Percentiles rank a stretch among this genome's conserved stretches.
These are phyloP conservation scores for Pantherophis vulpinus DNA, from an alignment of 2,797 vertebrate genomes.

Conservation along the genomic window DNA sequence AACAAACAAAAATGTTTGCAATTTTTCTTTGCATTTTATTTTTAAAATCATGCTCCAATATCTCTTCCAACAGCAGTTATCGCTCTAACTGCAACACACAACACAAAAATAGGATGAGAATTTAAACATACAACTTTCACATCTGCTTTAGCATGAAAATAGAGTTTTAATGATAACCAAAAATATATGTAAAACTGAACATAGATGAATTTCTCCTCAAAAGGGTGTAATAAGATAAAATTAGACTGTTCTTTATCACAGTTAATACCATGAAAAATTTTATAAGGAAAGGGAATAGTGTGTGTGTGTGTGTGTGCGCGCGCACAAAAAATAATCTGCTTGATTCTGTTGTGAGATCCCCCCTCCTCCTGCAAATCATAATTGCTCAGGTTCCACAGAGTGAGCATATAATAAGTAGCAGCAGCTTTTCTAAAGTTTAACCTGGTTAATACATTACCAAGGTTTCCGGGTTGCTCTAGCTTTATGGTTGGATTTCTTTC, in stretches of 20 bases:
- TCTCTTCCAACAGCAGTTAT: background rate
- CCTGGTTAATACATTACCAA: background rate
- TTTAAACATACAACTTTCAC: background rate
- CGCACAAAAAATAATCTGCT: background rate
- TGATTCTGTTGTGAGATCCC: background rate
- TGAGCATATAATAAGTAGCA: background rate
- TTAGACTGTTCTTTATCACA: too few species aligned
- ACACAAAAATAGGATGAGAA: background rate
- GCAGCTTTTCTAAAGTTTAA: background rate
- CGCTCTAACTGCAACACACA: background rate
- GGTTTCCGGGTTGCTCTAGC: background rate
- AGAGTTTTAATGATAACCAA: background rate
- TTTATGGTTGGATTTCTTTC: background rate
- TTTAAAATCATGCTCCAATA: background rate
- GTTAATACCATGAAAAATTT: too few species aligned
- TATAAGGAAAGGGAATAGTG: background rate
- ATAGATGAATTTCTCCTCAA: background rate
- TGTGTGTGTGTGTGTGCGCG: too few species aligned
- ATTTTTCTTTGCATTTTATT: background rate
- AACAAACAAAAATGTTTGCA: background rate
- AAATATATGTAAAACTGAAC: background rate
- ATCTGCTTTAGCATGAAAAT: background rate
- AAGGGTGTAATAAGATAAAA: background rate
- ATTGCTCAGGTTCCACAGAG: background rate
- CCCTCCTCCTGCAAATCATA: background rate